phyloP scores from a whole-genome alignment of 1,140 invertebrate genomes.

The Zaprionus inermis region DNA sequence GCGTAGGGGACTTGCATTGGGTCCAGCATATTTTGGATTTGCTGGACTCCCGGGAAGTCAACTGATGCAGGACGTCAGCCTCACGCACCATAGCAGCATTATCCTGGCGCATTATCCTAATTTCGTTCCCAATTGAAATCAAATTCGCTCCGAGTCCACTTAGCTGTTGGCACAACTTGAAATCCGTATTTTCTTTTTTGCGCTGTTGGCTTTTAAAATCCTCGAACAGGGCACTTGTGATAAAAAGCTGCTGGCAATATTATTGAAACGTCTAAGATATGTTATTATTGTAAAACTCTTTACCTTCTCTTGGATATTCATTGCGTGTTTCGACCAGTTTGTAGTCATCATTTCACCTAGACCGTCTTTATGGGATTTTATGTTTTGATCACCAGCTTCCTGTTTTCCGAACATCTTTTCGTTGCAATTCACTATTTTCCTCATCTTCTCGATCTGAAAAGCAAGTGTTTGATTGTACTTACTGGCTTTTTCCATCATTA shows the following conservation, averaged over 20 bases:
- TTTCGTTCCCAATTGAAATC: conserved; percentile 14
- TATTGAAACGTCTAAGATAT: neutral
- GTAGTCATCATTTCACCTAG: neutral
- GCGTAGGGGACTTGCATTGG: conserved; percentile 23
- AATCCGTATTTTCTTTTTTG: neutral
- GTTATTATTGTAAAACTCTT: neutral
- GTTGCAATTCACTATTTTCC: conserved; percentile 34
- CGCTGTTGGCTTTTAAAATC: neutral
- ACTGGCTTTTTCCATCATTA: conserved; percentile 32
- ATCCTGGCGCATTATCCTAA: conserved; percentile 14
- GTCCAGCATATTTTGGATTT: conserved; percentile 28
- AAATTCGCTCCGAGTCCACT: neutral
- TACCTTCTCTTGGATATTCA: conserved; percentile 22
- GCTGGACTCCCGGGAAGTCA: conserved; percentile 38
- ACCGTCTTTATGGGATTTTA: neutral
- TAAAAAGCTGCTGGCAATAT: neutral
- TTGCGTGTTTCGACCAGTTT: neutral
- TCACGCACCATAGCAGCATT: neutral
- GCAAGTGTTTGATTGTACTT: conserved; percentile 29
- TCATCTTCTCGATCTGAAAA: conserved; percentile 24
- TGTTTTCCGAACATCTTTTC: conserved; percentile 8
- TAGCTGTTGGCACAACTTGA: conserved; percentile 3
- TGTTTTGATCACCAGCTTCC: conserved; percentile 4
- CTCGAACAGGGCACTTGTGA: conserved; percentile 5
- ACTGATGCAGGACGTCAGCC: neutral